Conservation (phyloP, 2,888 invertebrate genomes). For the Lasioglossum oenotherae region DNA sequence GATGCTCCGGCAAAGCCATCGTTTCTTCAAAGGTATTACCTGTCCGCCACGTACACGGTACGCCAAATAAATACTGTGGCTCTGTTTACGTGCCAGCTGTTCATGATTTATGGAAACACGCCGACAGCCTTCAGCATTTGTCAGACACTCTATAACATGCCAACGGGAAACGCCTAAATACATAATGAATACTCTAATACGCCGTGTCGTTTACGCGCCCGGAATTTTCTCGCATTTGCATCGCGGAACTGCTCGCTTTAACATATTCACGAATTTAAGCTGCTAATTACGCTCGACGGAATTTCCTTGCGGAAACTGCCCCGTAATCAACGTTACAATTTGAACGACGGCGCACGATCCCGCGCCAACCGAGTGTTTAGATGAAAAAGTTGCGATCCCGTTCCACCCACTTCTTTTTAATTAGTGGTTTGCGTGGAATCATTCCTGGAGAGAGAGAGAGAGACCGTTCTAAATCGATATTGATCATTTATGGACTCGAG, state of each 20-base stretch:
- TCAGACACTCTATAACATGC: constrained; percentile 14
- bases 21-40: constrained; percentile 26
- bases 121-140: constrained; percentile 23
- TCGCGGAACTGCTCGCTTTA: background rate
- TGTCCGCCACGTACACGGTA: background rate
- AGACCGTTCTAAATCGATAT: background rate
- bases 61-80: constrained; percentile 30
- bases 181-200: constrained; percentile 20
- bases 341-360: background rate
- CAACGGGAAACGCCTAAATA: background rate
- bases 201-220: background rate
- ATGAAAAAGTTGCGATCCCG: background rate
- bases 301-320: background rate
- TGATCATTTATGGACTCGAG: background rate
- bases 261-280: constrained; percentile 1
- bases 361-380: background rate
- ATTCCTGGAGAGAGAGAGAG: background rate
- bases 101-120: constrained; percentile 40
- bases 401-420: background rate
- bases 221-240: constrained; percentile 16
- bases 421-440: background rate
- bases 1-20: background rate
- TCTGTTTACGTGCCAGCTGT: constrained; percentile 19
- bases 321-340: background rate
- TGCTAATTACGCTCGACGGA: background rate